Conservation (phyloP, 2,113 vertebrate species). For the Engystomops pustulosus region DNA sequence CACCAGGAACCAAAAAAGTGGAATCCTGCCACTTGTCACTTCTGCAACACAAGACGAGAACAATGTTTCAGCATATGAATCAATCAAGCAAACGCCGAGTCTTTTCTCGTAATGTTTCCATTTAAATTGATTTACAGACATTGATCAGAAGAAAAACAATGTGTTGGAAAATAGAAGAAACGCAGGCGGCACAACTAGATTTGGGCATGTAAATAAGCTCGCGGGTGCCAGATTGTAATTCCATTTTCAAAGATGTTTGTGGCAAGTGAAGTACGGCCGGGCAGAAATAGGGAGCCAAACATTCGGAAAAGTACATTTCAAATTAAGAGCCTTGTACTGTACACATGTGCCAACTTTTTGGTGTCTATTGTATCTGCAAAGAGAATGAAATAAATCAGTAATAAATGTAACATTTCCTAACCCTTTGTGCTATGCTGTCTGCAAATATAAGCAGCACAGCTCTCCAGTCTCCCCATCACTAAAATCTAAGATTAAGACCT, state of each 20-base stretch:
- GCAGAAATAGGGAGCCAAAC: not conserved
- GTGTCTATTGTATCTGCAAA: too few relatives aligned
- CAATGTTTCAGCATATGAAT: slow-evolving; percentile 1
- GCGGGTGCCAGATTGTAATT: slow-evolving; percentile 22
- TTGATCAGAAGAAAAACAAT: slow-evolving; percentile 35
- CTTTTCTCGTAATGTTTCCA: slow-evolving; percentile 49
- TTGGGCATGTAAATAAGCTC: slow-evolving; percentile 13
- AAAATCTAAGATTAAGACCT: too few relatives aligned
- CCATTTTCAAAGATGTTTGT: slow-evolving; percentile 15
- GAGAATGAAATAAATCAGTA: too few relatives aligned
- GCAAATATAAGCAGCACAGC: too few relatives aligned
- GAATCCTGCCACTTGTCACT: slow-evolving; percentile 42
- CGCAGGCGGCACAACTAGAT: not conserved
- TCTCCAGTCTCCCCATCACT: too few relatives aligned
- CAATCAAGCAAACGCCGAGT: slow-evolving; percentile 48
- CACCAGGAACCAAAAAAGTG: slow-evolving; percentile 45
- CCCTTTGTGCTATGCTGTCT: too few relatives aligned
- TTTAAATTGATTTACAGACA: slow-evolving; percentile 41
- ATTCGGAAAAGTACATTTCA: not conserved
- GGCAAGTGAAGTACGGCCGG: not conserved
- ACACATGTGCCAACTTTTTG: too few relatives aligned
- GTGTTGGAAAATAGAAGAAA: slow-evolving; percentile 33
- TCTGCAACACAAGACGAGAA: slow-evolving; percentile 31
- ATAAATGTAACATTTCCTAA: too few relatives aligned
- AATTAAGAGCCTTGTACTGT: too few relatives aligned